Evolutionary conservation across 2,888 invertebrate genomes (phyloP).

Genomic region (Alviniconcha strummeri): DNA sequence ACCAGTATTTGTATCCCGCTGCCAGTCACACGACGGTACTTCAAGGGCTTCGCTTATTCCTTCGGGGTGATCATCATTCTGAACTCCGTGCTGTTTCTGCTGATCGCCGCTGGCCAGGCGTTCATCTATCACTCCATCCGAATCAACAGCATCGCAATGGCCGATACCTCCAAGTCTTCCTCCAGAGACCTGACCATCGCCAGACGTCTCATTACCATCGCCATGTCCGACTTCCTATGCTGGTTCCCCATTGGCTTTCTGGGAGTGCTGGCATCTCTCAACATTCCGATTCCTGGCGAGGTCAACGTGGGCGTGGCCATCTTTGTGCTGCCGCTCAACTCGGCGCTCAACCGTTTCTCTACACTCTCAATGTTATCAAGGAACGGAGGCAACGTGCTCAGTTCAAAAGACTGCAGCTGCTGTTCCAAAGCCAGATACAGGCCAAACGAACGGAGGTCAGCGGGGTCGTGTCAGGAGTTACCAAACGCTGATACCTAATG

Average conservation of each 20-base stretch:
- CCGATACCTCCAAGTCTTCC: neutral
- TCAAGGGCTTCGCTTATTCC: conserved; percentile 70
- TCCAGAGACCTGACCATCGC: conserved; percentile 25
- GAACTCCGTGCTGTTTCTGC: conserved; percentile 64
- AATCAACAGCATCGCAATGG: conserved; percentile 20
- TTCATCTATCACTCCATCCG: conserved; percentile 64
- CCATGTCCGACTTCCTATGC: conserved; percentile 23
- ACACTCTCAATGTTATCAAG: conserved; percentile 17
- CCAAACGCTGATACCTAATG: too few species aligned
- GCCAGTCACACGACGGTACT: conserved; percentile 66
- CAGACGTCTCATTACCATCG: conserved; percentile 23
- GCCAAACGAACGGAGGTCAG: neutral
- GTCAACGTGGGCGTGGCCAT: conserved; percentile 23
- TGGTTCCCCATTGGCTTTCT: conserved; percentile 27
- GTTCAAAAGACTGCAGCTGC: conserved; percentile 12
- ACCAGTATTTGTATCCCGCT: conserved; percentile 69
- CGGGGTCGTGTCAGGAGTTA: too few species aligned
- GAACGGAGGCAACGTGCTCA: conserved; percentile 4
- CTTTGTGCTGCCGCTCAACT: conserved; percentile 19
- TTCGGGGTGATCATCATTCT: conserved; percentile 66
- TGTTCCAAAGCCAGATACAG: conserved; percentile 7
- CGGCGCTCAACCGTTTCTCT: conserved; percentile 26
- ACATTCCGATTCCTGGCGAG: conserved; percentile 9
- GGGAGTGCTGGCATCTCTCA: conserved; percentile 16
- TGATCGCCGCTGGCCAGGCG: conserved; percentile 65